Evolutionary conservation across 2,888 invertebrate genomes (phyloP), one percentile per base, ranked within the genome.

Genomic region (Cenopis cana): DNA sequence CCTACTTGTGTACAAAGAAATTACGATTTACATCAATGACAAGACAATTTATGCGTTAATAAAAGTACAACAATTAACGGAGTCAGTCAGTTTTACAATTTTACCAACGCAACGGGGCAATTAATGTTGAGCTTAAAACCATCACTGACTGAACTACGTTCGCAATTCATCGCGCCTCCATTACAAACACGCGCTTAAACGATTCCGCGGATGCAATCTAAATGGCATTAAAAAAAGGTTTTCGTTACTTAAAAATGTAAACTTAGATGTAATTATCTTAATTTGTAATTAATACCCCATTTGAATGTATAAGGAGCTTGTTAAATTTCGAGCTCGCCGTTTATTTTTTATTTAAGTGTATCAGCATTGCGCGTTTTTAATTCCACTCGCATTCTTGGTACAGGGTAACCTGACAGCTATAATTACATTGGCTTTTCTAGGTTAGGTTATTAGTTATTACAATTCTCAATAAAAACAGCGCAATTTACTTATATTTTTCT

Each of bases 151-250:
- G 29, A 24, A 55, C 29, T 55, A 55, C 24, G 29, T 3, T 57
- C 57, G 18, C 33, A 60, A 41, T 60, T 81, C 81, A 80, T 79
- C 75, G 76, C 62, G 74, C 68, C 70, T 77, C 81, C 79, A 81
- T 81, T 82, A 81, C 75, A 77, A 68, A 76, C 79, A 79, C 78
- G 79, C 77, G 77, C 78, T 76, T 74, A 77, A 77, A 81, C 81
- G 78, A 69, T 69, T 76, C 77, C 76, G 74, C 71, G 74, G 76
- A 77, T 74, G 72, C 73, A 77, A 75, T 76, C 74, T 67, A 38
- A 59, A 59, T 59, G 69, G 69, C 69, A 70, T 69, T 70, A 59
- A 67, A 67, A 71, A 67, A 67, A 55, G 49, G 67, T 56, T 71
- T 67, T 56, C 66, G 61, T 67, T 50, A 59, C 52, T 66, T 67